These are phyloP conservation scores for Calidris pygmaea DNA, from an alignment of 2,113 vertebrate genomes.

Conservation along the genomic window DNA sequence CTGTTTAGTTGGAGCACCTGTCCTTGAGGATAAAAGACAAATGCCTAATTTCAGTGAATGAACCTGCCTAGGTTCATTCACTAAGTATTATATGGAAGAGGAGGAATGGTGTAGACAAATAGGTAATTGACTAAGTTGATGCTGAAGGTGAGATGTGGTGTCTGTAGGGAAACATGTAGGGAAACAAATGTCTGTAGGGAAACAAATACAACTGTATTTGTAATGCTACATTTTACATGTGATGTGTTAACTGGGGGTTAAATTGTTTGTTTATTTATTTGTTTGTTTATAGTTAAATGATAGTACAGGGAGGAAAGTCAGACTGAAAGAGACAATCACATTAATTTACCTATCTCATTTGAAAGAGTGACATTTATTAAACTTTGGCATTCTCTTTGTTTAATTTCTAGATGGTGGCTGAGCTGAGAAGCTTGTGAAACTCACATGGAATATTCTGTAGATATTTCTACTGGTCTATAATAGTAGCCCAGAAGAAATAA, in stretches of 20 bases:
- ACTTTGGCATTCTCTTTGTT: not conserved
- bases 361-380: not conserved
- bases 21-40: not conserved
- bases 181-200: too few relatives aligned
- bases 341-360: not conserved
- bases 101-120: not conserved
- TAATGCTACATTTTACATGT: not conserved
- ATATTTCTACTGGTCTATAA: not conserved
- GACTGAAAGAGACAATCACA: not conserved
- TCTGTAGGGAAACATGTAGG: not conserved
- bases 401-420: slow-evolving; percentile 20
- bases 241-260: not conserved
- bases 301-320: not conserved
- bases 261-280: not conserved
- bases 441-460: not conserved
- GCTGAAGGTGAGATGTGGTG: not conserved
- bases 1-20: not conserved
- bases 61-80: not conserved
- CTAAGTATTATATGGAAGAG: not conserved
- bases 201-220: not conserved
- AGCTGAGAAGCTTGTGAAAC: not conserved
- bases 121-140: not conserved
- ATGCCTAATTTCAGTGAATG: not conserved
- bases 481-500: not conserved
- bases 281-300: not conserved